These are phyloP conservation scores for Brachymystax lenok DNA, from an alignment of 2,797 vertebrate species.

Conservation along the genomic window DNA sequence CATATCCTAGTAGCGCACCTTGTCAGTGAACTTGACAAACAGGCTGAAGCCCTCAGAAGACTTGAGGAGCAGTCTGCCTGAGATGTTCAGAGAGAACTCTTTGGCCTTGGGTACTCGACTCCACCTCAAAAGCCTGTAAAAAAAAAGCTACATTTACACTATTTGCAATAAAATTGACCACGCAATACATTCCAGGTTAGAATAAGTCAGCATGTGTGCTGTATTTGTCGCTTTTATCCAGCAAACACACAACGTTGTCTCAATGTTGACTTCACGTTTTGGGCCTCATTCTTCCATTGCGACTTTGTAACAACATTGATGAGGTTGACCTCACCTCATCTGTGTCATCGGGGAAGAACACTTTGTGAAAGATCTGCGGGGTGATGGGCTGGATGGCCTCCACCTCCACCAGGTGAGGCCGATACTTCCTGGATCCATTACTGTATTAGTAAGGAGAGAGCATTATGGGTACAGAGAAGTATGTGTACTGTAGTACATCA, in stretches of 20 bases:
- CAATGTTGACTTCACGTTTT: not conserved
- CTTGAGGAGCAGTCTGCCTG: constrained; percentile 87
- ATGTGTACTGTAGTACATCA: not conserved
- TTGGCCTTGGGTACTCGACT: constrained; percentile 96
- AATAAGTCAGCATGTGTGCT: not conserved
- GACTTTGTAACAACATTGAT: not conserved
- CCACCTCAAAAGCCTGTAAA: constrained; percentile 93
- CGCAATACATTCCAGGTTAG: not conserved
- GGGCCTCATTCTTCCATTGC: not conserved
- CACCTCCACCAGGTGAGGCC: constrained; percentile 95
- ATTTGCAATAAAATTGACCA: not conserved
- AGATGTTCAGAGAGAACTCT: constrained; percentile 96
- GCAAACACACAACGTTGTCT: too few relatives aligned
- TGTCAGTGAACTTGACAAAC: constrained; percentile 98
- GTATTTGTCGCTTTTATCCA: not conserved
- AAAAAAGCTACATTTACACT: not conserved
- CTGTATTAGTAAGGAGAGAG: constrained; percentile 60
- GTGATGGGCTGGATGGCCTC: constrained; percentile 99
- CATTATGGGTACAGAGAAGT: not conserved
- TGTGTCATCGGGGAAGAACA: constrained; percentile 95
- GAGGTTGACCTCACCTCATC: constrained; percentile 82
- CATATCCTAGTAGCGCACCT: constrained; percentile 74
- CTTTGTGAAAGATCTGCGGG: constrained; percentile 98
- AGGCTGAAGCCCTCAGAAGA: constrained; percentile 94
- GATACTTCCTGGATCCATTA: constrained; percentile 94